Conservation (phyloP, 92 coral and sea anemone species). For the Bergia puertoricense region DNA sequence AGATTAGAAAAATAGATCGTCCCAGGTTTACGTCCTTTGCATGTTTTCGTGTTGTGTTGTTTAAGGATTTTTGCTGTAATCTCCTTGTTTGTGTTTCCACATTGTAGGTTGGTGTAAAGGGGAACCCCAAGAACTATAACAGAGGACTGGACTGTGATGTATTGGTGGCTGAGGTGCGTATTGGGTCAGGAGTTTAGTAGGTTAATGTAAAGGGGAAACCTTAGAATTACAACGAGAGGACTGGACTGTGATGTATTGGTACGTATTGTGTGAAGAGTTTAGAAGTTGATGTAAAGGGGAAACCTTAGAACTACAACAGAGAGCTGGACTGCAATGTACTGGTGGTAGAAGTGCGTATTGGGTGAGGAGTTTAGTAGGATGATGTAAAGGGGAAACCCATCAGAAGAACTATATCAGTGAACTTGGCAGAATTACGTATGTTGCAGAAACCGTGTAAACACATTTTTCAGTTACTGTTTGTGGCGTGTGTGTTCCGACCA, state of each 20-base stretch:
- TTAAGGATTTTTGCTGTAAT: too few relatives aligned
- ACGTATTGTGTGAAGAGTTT: background rate
- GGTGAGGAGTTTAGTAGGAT: background rate
- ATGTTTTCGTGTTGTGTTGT: too few relatives aligned
- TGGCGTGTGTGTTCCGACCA: background rate
- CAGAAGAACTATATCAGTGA: too few relatives aligned
- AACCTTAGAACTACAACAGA: constrained; percentile 79
- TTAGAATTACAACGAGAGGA: too few relatives aligned
- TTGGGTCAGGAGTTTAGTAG: background rate
- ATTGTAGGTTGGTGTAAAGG: constrained; percentile 93
- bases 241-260: too few relatives aligned
- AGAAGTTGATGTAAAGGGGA: constrained; percentile 95
- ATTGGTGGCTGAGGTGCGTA: constrained; percentile 98
- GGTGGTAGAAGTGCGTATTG: constrained; percentile 84
- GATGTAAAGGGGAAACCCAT: too few relatives aligned
- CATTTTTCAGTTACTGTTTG: background rate
- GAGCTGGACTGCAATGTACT: constrained; percentile 97
- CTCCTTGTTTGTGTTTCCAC: background rate
- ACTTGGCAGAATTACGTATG: too few relatives aligned
- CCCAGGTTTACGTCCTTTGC: too few relatives aligned
- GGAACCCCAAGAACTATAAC: constrained; percentile 82
- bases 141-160: constrained; percentile 97
- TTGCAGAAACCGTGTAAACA: background rate
- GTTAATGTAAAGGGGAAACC: too few relatives aligned
- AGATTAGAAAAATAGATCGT: too few relatives aligned